phyloP scores from a whole-genome alignment of 2,888 invertebrate genomes.

The Drosophila bunnanda region DNA sequence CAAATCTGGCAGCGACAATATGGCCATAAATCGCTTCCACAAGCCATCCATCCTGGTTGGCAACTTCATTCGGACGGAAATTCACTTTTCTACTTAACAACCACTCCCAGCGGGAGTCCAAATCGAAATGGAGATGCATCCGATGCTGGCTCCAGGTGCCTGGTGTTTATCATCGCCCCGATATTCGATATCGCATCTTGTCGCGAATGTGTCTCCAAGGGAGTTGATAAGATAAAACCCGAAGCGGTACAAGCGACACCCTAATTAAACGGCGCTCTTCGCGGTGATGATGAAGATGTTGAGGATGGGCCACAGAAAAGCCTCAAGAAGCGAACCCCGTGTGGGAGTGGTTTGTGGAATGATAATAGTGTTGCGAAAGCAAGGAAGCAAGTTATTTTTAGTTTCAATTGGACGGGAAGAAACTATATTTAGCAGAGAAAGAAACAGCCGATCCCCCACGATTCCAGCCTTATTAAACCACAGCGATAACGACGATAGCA shows the following conservation, averaged over 20 bases:
- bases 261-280: conserved; percentile 36
- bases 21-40: conserved; percentile 55
- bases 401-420: background rate
- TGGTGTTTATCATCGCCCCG: conserved; percentile 13
- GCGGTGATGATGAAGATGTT: conserved; percentile 17
- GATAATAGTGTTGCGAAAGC: conserved; percentile 4
- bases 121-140: conserved; percentile 52
- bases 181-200: conserved; percentile 50
- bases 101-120: conserved; percentile 41
- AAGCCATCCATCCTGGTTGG: conserved; percentile 39
- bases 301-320: conserved; percentile 8
- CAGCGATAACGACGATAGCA: background rate
- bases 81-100: conserved; percentile 25
- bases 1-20: conserved; percentile 65
- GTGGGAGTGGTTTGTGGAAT: background rate
- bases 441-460: background rate
- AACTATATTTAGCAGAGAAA: conserved; percentile 8
- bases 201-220: conserved; percentile 33
- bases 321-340: background rate
- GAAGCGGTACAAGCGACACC: conserved; percentile 36
- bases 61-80: conserved; percentile 33
- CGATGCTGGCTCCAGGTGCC: background rate
- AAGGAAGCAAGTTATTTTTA: conserved; percentile 7
- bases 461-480: background rate
- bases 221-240: conserved; percentile 40